Conservation (phyloP, 2,888 invertebrate species). For the Tipula vernalis region DNA sequence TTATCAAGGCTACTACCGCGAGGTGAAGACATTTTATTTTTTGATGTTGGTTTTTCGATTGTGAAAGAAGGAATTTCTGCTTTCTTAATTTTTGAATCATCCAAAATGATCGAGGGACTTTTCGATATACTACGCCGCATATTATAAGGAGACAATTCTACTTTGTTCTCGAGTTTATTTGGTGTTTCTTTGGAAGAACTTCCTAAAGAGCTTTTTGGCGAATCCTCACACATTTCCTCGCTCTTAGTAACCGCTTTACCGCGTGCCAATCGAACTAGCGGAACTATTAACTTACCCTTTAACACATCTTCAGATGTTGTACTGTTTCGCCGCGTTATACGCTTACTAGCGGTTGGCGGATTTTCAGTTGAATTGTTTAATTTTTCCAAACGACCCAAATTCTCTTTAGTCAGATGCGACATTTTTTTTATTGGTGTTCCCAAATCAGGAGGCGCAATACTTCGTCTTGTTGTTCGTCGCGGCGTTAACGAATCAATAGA, state of each 20-base stretch:
- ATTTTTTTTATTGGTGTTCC: background rate
- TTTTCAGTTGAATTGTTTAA: background rate
- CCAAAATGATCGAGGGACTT: background rate
- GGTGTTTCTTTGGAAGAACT: background rate
- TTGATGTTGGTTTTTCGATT: background rate
- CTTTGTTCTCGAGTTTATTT: background rate
- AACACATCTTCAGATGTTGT: background rate
- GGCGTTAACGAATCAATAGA: background rate
- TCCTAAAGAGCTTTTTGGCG: background rate
- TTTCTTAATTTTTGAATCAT: background rate
- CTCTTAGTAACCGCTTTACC: background rate
- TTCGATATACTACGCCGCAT: background rate
- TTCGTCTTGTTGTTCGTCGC: background rate
- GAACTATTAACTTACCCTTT: background rate
- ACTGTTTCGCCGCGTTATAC: background rate
- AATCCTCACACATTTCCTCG: background rate
- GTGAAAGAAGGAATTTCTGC: background rate
- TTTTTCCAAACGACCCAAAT: background rate
- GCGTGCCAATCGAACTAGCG: background rate
- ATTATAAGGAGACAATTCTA: background rate
- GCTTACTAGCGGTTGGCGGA: background rate
- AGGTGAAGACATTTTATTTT: background rate
- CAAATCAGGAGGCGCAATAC: background rate
- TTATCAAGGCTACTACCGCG: no score
- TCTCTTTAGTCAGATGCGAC: background rate